Conservation (phyloP, 1,140 invertebrate species). For the Saccostrea glomerata region DNA sequence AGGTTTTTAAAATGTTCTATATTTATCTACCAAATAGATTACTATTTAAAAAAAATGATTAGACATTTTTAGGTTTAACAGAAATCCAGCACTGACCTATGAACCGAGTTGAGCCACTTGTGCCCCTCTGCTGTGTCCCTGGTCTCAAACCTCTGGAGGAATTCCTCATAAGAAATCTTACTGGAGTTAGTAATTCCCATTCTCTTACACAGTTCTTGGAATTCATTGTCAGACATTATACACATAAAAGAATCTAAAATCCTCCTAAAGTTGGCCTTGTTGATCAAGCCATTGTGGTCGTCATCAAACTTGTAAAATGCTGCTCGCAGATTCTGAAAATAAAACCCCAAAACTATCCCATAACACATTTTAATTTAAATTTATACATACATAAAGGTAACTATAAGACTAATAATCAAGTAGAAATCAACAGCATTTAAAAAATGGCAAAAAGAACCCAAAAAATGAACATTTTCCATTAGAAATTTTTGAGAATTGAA, state of each 20-base stretch:
- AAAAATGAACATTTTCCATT: no score
- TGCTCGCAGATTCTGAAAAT: conserved; percentile 51
- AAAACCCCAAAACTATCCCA: neutral
- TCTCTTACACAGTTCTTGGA: conserved; percentile 72
- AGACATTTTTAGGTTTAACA: no score
- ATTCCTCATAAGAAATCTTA: conserved; percentile 74
- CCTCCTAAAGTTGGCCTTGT: conserved; percentile 72
- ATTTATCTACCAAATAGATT: neutral
- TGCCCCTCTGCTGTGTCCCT: conserved; percentile 72
- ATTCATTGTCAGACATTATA: conserved; percentile 72
- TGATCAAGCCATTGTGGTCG: conserved; percentile 71
- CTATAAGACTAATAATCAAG: no score
- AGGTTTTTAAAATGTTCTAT: neutral
- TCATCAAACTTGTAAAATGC: conserved; percentile 78
- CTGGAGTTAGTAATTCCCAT: conserved; percentile 71
- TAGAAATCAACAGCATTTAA: no score
- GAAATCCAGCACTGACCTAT: conserved; percentile 54
- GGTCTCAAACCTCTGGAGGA: conserved; percentile 75
- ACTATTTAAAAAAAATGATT: neutral
- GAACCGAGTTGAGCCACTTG: conserved; percentile 77
- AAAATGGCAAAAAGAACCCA: no score
- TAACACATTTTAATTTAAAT: no score
- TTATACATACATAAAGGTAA: no score
- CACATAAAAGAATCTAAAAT: conserved; percentile 76
- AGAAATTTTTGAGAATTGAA: no score